Evolutionary conservation across 2,797 vertebrate genomes (phyloP).

Genomic region (Salmo trutta): DNA sequence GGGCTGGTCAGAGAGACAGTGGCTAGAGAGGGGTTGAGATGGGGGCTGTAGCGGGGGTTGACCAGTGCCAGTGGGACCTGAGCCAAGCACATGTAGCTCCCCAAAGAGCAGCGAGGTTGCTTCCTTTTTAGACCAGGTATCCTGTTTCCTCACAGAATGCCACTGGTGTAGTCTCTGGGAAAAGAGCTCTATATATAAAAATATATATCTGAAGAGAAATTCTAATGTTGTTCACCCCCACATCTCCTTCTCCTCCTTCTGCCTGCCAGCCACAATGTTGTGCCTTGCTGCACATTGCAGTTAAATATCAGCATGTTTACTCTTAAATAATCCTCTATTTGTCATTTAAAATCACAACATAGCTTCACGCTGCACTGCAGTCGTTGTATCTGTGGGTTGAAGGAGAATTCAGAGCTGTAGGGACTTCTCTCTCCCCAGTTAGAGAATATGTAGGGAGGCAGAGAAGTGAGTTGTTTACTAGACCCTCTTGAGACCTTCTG

Average conservation of each 20-base stretch:
- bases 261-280: background rate
- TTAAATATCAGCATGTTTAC: background rate
- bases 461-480: background rate
- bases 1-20: background rate
- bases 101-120: constrained; percentile 35
- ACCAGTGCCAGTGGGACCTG: constrained; percentile 23
- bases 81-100: constrained; percentile 33
- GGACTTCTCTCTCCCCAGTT: background rate
- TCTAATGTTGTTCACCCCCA: constrained; percentile 44
- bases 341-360: background rate
- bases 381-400: background rate
- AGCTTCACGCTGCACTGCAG: background rate
- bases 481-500: too few relatives aligned
- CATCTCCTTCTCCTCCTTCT: background rate
- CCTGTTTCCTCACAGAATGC: constrained; percentile 71
- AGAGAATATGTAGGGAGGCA: background rate
- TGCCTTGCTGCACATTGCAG: background rate
- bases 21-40: background rate
- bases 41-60: background rate
- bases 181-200: constrained; percentile 66
- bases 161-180: constrained; percentile 66
- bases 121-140: constrained; percentile 58
- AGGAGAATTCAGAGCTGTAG: background rate
- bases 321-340: background rate
- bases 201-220: constrained; percentile 51